Evolutionary conservation across 2,113 vertebrate genomes (phyloP), one percentile per base, ranked within the genome.

Genomic region (Melanocharis versteri): DNA sequence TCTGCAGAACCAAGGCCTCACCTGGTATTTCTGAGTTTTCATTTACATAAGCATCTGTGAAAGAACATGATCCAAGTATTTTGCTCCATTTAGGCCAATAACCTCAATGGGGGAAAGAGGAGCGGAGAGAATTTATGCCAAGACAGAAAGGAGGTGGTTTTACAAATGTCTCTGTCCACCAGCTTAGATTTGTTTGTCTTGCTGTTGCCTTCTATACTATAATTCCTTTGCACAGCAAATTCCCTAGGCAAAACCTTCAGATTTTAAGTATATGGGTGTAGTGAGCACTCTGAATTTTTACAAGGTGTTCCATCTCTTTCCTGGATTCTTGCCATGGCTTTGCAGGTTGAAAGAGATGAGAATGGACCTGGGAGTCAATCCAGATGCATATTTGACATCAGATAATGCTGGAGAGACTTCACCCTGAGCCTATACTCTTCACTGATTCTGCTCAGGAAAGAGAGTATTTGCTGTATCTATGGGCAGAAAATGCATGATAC

Each of bases 321-420:
- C 75, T 86, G 81, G 79, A 77, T 37, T 2, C 82, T 51, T 58
- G 58, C 89, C 62, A 44, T 4, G 9, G 61, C 60, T 80, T 66
- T 94, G 33, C 31, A 82, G 93, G 54, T 80, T 22, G 26, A 57
- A 42, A 82, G 71, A 69, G 66, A 88, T 57, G 78, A 90, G 61
- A 83, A 65, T 22, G 54, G 66, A 53, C 65, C 42, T 77, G 62
- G 82, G 79, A 96, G 54, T 54, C 66, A 80, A 81, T 86, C 68
- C 93, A 96, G 79, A 62, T 75, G 33, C 26, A 35, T 35, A 58
- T 90, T 70, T 81, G 56, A 77, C 44, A 86, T 56, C 50, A 86
- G 62, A 80, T 35, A 72, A 70, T 73, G 35, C 20, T 83, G 75
- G 50, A 88, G 77, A 73, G 26, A 27, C 80, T 80, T 92, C 35